Evolutionary conservation across 2,113 vertebrate species (phyloP).

Genomic region (Falcunculus frontatus): DNA sequence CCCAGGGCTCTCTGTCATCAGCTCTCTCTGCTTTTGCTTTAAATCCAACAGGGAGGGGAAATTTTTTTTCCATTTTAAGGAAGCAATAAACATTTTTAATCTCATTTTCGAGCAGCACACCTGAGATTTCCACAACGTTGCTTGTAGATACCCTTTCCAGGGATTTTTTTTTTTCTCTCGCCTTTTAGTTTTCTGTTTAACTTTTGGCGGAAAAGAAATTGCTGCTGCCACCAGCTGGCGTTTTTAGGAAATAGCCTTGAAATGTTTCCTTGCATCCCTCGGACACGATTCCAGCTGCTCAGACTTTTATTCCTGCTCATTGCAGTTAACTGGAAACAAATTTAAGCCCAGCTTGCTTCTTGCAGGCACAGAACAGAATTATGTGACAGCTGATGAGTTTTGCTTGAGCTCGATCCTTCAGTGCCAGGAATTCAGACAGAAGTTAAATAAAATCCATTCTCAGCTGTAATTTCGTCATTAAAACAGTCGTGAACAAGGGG

Average conservation of each 20-base stretch:
- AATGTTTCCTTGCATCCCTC: background rate
- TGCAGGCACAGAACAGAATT: background rate
- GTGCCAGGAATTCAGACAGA: background rate
- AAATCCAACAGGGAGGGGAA: background rate
- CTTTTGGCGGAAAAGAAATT: background rate
- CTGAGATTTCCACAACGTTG: background rate
- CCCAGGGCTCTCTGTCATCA: background rate
- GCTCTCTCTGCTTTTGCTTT: background rate
- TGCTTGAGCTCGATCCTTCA: background rate
- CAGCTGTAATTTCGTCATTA: background rate
- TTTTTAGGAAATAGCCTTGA: background rate
- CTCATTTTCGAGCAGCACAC: background rate
- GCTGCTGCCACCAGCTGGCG: slow-evolving; percentile 64
- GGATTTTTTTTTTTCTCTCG: background rate
- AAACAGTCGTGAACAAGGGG: background rate
- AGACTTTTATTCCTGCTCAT: background rate
- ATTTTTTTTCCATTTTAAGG: background rate
- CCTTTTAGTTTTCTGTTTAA: background rate
- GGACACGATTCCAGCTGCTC: background rate
- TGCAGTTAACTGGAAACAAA: background rate
- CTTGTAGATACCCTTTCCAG: background rate
- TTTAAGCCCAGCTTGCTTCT: background rate
- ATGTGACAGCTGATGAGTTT: background rate
- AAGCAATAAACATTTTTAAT: background rate
- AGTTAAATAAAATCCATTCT: background rate